Evolutionary conservation across 2,113 vertebrate species (phyloP), one percentile per base, ranked within the genome.

Genomic region (Tenebrosternarchus preto): DNA sequence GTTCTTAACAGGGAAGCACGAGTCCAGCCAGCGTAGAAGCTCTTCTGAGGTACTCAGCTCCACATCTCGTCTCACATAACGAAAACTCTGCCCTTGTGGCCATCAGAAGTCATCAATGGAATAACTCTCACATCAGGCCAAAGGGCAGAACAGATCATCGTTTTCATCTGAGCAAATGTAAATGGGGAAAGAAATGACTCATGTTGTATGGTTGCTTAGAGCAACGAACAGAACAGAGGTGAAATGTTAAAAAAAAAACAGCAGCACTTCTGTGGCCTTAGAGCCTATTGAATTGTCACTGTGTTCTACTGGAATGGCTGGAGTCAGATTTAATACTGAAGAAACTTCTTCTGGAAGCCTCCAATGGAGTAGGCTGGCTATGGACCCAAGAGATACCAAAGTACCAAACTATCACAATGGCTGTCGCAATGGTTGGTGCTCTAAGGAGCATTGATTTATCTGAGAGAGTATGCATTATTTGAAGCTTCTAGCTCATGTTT

Each of bases 361-460:
- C 1, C 31, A n/a, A n/a, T 16, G 59, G 56, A 27, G 33, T 68
- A 9, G n/a, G n/a, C n/a, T 0, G 43, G 29, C 27, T 27, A 57
- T 31, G 24, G 71, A 75, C 76, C 29, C 27, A 25, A 20, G 29
- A 57, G 53, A 78, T 31, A 4, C 16, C 60, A 19, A 46, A 8
- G 12, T 25, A n/a, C 22, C n/a, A n/a, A 80, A 43, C 53, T 73
- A 29, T 29, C 8, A 17, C 68, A 56, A 66, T 50, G 24, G 39
- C 60, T 33, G 22, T 63, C 7, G 46, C 56, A 59, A 46, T 11
- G 20, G 36, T 33, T 11, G 59, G n/a, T 46, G 61, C 78, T 43
- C 68, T 76, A 46, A 70, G 60, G 31, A 67, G 22, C 57, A 76
- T 76, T 80, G 78, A 76, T 83, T 80, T 46, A 46, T 43, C 43